These are phyloP conservation scores for Erythrocercus mccallii DNA, from an alignment of 2,113 vertebrate species.

Conservation along the genomic window DNA sequence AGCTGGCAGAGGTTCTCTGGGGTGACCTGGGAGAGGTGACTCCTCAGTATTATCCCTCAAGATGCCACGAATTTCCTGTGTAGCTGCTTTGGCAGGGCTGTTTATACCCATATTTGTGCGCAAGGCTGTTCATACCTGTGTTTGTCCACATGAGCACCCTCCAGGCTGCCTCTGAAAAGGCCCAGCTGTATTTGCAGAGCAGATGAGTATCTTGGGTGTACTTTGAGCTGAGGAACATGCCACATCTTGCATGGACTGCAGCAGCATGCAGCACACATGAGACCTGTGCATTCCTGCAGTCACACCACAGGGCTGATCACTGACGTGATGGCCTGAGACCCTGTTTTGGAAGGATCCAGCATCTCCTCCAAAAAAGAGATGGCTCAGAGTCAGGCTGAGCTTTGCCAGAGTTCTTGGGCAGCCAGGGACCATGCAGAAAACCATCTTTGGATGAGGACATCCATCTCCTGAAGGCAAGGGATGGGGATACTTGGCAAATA, in stretches of 20 bases:
- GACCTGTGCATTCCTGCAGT: background rate
- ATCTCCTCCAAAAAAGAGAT: background rate
- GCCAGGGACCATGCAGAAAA: background rate
- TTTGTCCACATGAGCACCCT: background rate
- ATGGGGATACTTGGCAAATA: background rate
- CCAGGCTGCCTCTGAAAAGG: background rate
- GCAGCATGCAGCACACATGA: rapidly evolving
- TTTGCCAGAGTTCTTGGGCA: background rate
- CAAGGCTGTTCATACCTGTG: background rate
- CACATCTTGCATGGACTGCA: background rate
- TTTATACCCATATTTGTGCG: background rate
- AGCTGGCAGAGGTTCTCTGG: background rate
- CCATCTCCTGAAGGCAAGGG: background rate
- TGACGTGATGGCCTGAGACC: rapidly evolving
- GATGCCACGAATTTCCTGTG: background rate
- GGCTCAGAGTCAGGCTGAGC: background rate
- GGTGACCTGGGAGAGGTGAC: background rate
- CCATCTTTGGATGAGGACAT: too few relatives aligned
- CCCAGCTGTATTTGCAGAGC: background rate
- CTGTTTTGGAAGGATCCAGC: background rate
- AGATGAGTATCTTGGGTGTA: background rate
- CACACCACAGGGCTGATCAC: rapidly evolving
- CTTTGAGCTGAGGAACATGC: background rate
- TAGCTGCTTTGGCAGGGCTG: background rate
- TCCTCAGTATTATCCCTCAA: background rate